A percentile compares a stretch with the other conserved stretches of the same genome.
Evolutionary conservation across 2,113 vertebrate species (phyloP).

Genomic region (Passer montanus): DNA sequence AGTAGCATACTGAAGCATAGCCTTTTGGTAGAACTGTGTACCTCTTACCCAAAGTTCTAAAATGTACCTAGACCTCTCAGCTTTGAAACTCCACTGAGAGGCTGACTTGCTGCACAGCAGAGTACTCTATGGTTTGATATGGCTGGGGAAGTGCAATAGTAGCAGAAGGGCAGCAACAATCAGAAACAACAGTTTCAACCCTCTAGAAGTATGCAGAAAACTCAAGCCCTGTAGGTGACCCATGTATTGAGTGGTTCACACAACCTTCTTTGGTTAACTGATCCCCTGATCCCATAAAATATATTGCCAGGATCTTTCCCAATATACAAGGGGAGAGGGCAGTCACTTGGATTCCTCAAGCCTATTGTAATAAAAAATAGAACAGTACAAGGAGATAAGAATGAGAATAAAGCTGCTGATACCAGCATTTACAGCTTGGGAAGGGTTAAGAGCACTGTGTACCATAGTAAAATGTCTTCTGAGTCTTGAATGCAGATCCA

Average conservation of each 20-base stretch:
- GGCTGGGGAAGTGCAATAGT: not conserved
- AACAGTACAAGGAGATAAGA: not conserved
- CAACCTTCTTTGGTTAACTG: not conserved
- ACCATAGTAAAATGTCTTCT: not conserved
- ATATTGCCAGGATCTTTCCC: not conserved
- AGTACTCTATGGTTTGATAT: not conserved
- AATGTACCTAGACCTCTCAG: not conserved
- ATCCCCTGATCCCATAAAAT: not conserved
- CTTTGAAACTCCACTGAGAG: not conserved
- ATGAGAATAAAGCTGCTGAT: not conserved
- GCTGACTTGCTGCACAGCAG: not conserved
- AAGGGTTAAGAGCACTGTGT: not conserved
- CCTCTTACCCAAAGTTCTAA: not conserved
- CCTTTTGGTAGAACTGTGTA: not conserved
- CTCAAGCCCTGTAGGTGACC: not conserved
- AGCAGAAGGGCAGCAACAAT: not conserved
- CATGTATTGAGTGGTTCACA: not conserved
- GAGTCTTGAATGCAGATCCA: not conserved
- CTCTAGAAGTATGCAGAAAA: not conserved
- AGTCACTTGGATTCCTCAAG: not conserved
- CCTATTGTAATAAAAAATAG: not conserved
- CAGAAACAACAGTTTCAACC: not conserved
- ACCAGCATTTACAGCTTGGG: not conserved
- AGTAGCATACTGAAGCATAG: not conserved
- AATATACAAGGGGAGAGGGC: not conserved